phyloP scores from a whole-genome alignment of 1,140 invertebrate species.

The Hyles euphorbiae region DNA sequence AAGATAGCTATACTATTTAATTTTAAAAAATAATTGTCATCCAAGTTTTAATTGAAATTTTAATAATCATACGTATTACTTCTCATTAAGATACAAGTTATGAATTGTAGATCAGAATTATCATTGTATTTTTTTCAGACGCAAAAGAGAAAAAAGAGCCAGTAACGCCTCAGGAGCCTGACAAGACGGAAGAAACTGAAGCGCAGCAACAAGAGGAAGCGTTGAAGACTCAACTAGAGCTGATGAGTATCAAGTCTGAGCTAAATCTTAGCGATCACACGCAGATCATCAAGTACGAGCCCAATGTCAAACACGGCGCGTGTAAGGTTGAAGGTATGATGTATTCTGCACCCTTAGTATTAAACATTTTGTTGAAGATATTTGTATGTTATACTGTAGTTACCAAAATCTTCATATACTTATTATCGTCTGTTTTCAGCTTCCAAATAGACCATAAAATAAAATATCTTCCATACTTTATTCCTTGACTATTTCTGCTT shows the following conservation, averaged over 20 bases:
- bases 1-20: no score
- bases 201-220: constrained; percentile 45
- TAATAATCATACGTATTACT: no score
- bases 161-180: constrained; percentile 11
- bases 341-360: background rate
- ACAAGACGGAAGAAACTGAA: constrained; percentile 29
- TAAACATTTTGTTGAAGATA: no score
- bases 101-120: background rate
- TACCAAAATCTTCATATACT: background rate
- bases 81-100: background rate
- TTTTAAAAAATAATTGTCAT: no score
- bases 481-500: no score
- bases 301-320: constrained; percentile 59
- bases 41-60: no score
- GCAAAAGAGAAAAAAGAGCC: constrained; percentile 39
- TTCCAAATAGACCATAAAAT: no score
- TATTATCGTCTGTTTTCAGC: background rate
- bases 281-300: constrained; percentile 72
- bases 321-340: constrained; percentile 63
- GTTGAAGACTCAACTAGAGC: constrained; percentile 57
- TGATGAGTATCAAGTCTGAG: constrained; percentile 68
- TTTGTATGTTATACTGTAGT: no score
- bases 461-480: no score
- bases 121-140: constrained; percentile 11
- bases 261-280: constrained; percentile 69